These are phyloP conservation scores for Amaurobius ferox DNA, from an alignment of 2,888 invertebrate species.

Conservation along the genomic window DNA sequence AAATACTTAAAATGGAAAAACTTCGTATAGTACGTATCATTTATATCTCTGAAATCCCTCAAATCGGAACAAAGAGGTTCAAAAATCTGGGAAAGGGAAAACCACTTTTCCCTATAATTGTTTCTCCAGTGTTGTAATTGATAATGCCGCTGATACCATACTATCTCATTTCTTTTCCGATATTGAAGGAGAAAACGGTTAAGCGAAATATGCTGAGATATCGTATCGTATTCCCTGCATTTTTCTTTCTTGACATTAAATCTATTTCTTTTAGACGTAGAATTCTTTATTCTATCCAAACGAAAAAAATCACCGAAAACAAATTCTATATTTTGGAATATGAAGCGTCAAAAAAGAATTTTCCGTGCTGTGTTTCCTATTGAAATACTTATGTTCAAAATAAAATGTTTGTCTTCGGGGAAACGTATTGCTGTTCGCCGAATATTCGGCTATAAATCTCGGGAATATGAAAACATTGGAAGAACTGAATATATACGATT, in stretches of 20 bases:
- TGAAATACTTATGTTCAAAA: neutral
- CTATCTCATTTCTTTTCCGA: constrained; percentile 24
- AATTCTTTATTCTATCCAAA: constrained; percentile 8
- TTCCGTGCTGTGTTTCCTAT: neutral
- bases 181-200: neutral
- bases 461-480: neutral
- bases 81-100: neutral
- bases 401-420: neutral
- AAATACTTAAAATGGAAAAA: no score
- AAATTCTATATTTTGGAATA: constrained; percentile 22
- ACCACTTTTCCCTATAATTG: constrained; percentile 25
- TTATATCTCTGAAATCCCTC: no score
- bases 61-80: no score
- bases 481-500: no score
- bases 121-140: constrained; percentile 32
- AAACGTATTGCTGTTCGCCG: neutral
- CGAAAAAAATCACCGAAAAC: neutral
- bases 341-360: constrained; percentile 9
- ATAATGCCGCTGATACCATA: constrained; percentile 34
- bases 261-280: constrained; percentile 1
- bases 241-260: constrained; percentile 2
- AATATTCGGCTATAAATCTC: neutral
- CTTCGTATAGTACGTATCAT: no score
- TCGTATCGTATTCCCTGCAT: neutral
- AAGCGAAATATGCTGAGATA: neutral